phyloP scores from a whole-genome alignment of 1,140 invertebrate species.

The Lasioglossum baleicum region DNA sequence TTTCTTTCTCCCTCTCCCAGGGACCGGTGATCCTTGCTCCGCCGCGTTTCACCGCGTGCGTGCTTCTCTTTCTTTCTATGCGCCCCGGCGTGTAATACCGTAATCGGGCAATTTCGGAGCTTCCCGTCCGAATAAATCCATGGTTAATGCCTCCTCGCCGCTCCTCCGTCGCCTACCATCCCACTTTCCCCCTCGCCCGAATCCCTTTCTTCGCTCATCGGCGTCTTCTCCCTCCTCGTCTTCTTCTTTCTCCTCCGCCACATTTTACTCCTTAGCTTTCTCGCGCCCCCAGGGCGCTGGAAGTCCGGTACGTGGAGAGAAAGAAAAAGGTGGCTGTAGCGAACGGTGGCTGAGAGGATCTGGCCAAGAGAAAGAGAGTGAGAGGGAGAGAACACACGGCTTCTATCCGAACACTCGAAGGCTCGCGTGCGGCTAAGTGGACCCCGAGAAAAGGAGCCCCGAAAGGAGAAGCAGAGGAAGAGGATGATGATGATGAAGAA shows the following conservation, averaged over 20 bases:
- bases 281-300: slow-evolving; percentile 36
- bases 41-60: background rate
- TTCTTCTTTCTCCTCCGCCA: slow-evolving; percentile 9
- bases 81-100: slow-evolving; percentile 71
- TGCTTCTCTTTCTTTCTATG: slow-evolving; percentile 48
- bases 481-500: slow-evolving; percentile 44
- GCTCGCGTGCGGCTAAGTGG: slow-evolving; percentile 79
- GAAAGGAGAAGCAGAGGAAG: slow-evolving; percentile 63
- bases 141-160: slow-evolving; percentile 70
- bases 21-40: background rate
- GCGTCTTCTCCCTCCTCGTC: background rate
- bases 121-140: slow-evolving; percentile 77
- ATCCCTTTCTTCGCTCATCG: background rate
- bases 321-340: background rate
- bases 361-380: no score
- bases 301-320: slow-evolving; percentile 30
- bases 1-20: background rate
- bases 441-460: slow-evolving; percentile 61
- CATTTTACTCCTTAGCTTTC: slow-evolving; percentile 25
- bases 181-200: slow-evolving; percentile 17
- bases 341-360: no score
- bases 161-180: slow-evolving; percentile 35
- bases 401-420: slow-evolving; percentile 65
- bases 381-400: slow-evolving; percentile 21
- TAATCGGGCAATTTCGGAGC: slow-evolving; percentile 78